Conservation (phyloP, 2,888 invertebrate genomes). For the Aleiodes alternator region DNA sequence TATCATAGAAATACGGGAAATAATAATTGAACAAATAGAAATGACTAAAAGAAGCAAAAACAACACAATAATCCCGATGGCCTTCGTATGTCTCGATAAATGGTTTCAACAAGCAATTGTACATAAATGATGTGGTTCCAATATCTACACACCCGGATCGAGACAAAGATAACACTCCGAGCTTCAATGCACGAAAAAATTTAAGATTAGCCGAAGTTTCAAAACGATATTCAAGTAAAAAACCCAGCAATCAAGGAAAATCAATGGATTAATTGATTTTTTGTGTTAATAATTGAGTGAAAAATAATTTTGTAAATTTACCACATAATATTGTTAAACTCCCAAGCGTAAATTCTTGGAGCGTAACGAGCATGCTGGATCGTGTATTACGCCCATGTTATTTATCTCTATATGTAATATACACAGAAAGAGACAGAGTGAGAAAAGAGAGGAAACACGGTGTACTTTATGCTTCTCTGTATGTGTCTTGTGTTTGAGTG, state of each 20-base stretch:
- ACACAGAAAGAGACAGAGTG: background rate
- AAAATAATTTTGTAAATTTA: slow-evolving; percentile 1
- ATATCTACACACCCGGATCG: background rate
- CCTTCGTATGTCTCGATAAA: slow-evolving; percentile 11
- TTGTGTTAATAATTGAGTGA: slow-evolving; percentile 10
- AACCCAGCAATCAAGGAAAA: background rate
- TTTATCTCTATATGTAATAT: slow-evolving; percentile 20
- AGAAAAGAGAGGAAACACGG: too few relatives aligned
- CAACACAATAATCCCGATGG: background rate
- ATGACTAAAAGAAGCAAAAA: background rate
- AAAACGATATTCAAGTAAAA: background rate
- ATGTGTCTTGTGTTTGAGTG: background rate
- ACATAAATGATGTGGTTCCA: background rate
- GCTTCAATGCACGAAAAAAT: background rate
- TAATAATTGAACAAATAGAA: background rate
- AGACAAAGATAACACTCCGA: background rate
- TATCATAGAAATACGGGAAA: background rate
- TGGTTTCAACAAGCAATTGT: background rate
- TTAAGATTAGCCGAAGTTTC: too few relatives aligned
- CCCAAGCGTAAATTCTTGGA: slow-evolving; percentile 38
- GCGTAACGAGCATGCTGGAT: slow-evolving; percentile 40
- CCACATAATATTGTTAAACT: slow-evolving; percentile 2
- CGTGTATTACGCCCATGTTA: slow-evolving; percentile 39
- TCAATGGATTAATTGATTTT: background rate
- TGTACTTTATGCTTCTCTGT: background rate